Percentiles rank a stretch among this genome's conserved stretches.
Evolutionary conservation across 2,888 invertebrate genomes (phyloP).

Genomic region (Chironomus riparius): DNA sequence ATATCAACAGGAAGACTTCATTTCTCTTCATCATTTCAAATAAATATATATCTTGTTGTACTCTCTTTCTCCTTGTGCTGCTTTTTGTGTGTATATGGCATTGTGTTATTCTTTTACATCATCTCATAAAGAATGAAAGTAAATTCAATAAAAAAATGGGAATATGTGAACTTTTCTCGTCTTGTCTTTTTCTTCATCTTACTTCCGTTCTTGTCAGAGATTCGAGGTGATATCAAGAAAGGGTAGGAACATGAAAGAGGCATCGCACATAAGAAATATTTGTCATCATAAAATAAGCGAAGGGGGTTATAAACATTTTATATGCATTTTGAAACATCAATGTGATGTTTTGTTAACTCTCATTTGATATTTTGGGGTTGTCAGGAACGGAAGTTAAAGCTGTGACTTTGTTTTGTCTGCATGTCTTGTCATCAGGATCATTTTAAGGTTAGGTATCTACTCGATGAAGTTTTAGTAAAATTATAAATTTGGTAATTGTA

Average conservation of each 20-base stretch:
- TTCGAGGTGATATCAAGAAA: not conserved
- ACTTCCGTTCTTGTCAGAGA: not conserved
- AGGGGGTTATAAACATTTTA: not conserved
- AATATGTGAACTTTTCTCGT: not conserved
- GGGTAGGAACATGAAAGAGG: not conserved
- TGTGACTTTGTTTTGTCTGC: not conserved
- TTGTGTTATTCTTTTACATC: not conserved
- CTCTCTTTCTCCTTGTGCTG: too few relatives aligned
- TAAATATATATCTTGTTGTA: not conserved
- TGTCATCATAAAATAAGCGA: not conserved
- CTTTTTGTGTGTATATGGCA: not conserved
- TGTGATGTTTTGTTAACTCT: not conserved
- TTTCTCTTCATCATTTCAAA: not conserved
- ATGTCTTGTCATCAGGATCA: not conserved
- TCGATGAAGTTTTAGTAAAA: too few relatives aligned
- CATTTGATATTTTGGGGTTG: not conserved
- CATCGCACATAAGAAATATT: not conserved
- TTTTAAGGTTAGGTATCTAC: too few relatives aligned
- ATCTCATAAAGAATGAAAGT: not conserved
- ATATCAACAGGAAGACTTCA: slow-evolving; percentile 22
- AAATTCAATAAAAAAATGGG: not conserved
- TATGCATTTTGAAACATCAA: not conserved
- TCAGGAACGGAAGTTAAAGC: too few relatives aligned
- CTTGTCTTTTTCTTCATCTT: too few relatives aligned
- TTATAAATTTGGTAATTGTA: too few relatives aligned